Percentiles rank a stretch among this genome's conserved stretches.
phyloP scores from a whole-genome alignment of 2,888 invertebrate species.

The Patella pellucida region DNA sequence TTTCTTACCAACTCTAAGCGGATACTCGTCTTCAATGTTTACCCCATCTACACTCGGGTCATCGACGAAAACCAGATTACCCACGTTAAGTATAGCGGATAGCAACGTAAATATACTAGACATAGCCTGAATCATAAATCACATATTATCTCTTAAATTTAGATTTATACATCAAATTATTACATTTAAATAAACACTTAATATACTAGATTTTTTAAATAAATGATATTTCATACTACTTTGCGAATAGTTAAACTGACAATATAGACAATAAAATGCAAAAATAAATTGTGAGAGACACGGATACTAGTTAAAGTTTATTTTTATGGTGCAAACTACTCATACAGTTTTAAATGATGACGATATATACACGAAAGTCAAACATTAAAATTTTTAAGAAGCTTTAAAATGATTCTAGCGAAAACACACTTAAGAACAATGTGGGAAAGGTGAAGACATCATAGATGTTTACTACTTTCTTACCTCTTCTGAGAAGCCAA shows the following conservation, averaged over 20 bases:
- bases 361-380: too few relatives aligned
- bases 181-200: not conserved
- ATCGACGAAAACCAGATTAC: slow-evolving; percentile 44
- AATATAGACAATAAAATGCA: too few relatives aligned
- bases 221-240: not conserved
- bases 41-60: slow-evolving; percentile 39
- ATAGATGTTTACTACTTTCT: not conserved
- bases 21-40: slow-evolving; percentile 29
- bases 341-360: too few relatives aligned
- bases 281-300: too few relatives aligned
- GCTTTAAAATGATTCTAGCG: too few relatives aligned
- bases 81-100: slow-evolving; percentile 43
- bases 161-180: not conserved
- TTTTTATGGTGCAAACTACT: too few relatives aligned
- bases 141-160: not conserved
- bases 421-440: too few relatives aligned
- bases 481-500: slow-evolving; percentile 44
- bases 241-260: too few relatives aligned
- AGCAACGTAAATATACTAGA: slow-evolving; percentile 38
- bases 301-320: too few relatives aligned
- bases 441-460: too few relatives aligned
- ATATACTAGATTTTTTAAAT: not conserved
- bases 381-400: too few relatives aligned
- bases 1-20: slow-evolving; percentile 24
- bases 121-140: slow-evolving; percentile 37